These are phyloP conservation scores for Myotis planiceps DNA, from an alignment of 2,797 vertebrate species.

Conservation along the genomic window DNA sequence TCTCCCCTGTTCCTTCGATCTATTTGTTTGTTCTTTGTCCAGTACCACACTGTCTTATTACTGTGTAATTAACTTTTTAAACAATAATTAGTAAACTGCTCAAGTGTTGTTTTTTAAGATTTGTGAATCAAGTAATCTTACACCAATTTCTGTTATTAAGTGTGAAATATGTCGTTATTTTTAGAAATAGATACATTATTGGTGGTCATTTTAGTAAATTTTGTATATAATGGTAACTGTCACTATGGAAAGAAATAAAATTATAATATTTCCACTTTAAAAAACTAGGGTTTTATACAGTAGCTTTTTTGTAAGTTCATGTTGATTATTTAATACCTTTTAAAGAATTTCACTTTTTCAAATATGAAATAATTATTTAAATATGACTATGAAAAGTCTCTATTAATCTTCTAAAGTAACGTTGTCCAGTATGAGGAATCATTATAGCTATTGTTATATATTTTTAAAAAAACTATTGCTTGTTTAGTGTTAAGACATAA, in stretches of 20 bases:
- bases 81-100: conserved; percentile 39
- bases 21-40: conserved; percentile 44
- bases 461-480: background rate
- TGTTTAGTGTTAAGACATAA: conserved; percentile 5
- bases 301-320: conserved; percentile 73
- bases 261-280: conserved; percentile 28
- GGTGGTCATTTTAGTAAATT: conserved; percentile 12
- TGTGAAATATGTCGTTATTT: background rate
- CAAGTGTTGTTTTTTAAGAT: conserved; percentile 20
- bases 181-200: background rate
- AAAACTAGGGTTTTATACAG: conserved; percentile 59
- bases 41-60: conserved; percentile 7
- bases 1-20: conserved; percentile 22
- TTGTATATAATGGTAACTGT: background rate
- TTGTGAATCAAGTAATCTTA: background rate
- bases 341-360: conserved; percentile 74
- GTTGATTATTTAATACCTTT: conserved; percentile 62
- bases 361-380: conserved; percentile 67
- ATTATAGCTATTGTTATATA: conserved; percentile 43
- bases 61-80: conserved; percentile 47
- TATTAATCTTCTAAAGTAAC: conserved; percentile 67
- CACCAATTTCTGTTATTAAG: conserved; percentile 11
- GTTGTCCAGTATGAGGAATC: conserved; percentile 46
- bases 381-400: conserved; percentile 30
- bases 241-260: conserved; percentile 23